Conservation (phyloP, 2,113 vertebrate genomes). For the Bucco capensis region DNA sequence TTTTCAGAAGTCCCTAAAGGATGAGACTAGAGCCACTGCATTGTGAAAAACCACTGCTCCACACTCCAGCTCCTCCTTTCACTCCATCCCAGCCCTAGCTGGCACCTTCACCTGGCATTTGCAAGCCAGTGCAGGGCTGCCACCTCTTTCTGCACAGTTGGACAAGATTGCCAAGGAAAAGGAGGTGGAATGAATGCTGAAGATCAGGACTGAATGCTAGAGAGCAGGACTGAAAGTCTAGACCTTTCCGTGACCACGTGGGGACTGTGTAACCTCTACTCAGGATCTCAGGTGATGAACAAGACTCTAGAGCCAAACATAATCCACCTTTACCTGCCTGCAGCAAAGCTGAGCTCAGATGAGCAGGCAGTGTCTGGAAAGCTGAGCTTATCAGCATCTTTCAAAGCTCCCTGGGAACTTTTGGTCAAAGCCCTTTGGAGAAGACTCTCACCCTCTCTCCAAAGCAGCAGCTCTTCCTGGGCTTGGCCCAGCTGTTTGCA, state of each 20-base stretch:
- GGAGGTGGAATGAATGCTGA: neutral
- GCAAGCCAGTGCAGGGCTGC: neutral
- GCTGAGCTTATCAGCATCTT: neutral
- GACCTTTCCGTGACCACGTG: fast-evolving
- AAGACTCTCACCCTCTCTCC: fast-evolving
- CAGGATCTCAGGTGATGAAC: neutral
- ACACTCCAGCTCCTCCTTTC: neutral
- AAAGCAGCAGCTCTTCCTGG: neutral
- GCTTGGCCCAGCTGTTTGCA: neutral
- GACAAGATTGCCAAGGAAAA: neutral
- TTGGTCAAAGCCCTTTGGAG: neutral
- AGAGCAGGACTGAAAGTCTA: neutral
- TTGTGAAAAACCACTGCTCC: neutral
- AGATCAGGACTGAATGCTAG: too few species aligned
- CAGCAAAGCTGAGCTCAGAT: neutral
- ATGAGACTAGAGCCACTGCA: neutral
- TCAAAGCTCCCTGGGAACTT: neutral
- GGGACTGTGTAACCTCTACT: neutral
- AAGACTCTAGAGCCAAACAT: neutral
- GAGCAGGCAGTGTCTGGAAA: neutral
- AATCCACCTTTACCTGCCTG: neutral
- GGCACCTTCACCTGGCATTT: fast-evolving
- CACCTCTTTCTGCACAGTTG: fast-evolving
- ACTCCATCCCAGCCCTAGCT: neutral
- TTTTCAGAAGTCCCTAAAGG: neutral